Base-by-base conservation (phyloP, 2,113 vertebrate genomes). In the Microtus oregoni region DNA sequence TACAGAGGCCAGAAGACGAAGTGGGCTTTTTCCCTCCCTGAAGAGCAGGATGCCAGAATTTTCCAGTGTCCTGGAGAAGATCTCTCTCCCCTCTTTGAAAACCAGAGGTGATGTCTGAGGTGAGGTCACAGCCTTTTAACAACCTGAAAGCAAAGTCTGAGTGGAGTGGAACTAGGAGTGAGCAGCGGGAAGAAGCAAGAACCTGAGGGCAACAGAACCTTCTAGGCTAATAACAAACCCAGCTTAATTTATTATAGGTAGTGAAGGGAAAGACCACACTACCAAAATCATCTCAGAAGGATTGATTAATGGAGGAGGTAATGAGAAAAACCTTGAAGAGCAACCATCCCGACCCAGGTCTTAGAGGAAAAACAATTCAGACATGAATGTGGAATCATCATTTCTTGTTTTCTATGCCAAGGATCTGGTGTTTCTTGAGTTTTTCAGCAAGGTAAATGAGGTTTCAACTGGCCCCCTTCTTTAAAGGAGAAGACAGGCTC, bases 361-460 rank as follows among this genome's bases (percentile, higher is more conserved):
- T 22, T 50, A 44, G 3, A 73, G 85, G 79, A 35, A 61, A 24
- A 89, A 96, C 58, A 83, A 20, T 1, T 77, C 35, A 77, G 55
- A 86, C 1, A 67, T 70, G 35, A 86, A 67, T 81, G 87, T 70
- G 79, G 4, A 24, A 63, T 44, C 58, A 83, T 63, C 61, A 41
- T 77, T 44, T 63, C 28, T 90, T 79, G 89, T 73, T 68, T 68
- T n/a, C 78, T 72, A 5, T 50, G 32, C 50, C 83, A 94, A 85
- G 41, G 91, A 67, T 81, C 81, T 87, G 73, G 41, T 70, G 47
- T 91, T 95, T 90, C 76, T 94, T 30, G 77, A 92, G 63, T 92
- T 93, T 87, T 94, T 85, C 32, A 92, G 79, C 35, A 94, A 96
- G 86, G 70, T 92, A 86, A 94, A 75, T 95, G 61, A 96, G 30